Evolutionary conservation across 2,797 vertebrate species (phyloP).

Genomic region (Ctenopoma kingsleyae): DNA sequence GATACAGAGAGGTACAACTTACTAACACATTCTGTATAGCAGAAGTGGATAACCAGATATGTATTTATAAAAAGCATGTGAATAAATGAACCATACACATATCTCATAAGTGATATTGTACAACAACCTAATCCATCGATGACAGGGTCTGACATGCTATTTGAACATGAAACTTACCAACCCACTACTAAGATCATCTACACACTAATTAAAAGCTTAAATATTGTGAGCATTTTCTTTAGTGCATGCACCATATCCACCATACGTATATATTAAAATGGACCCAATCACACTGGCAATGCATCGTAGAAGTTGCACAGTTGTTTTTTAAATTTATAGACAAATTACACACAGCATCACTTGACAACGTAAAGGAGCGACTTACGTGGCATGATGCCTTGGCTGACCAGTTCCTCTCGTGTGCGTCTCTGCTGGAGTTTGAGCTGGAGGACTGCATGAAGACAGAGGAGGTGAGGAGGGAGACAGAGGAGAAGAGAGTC

Average conservation of each 20-base stretch:
- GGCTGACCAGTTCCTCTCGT: constrained; percentile 96
- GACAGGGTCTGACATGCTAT: background rate
- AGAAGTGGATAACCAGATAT: background rate
- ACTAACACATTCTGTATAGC: background rate
- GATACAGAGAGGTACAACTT: background rate
- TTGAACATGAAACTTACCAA: constrained; percentile 15
- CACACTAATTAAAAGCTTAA: background rate
- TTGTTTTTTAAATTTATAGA: no score
- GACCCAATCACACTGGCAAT: background rate
- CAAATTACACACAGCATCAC: background rate
- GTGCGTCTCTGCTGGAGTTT: constrained; percentile 98
- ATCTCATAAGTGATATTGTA: background rate
- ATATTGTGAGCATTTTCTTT: background rate
- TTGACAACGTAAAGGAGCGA: constrained; percentile 48
- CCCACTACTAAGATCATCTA: background rate
- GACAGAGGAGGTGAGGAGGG: constrained; percentile 63
- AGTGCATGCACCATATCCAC: background rate
- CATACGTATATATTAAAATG: background rate
- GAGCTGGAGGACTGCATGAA: constrained; percentile 95
- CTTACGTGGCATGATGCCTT: constrained; percentile 99
- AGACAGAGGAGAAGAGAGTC: constrained; percentile 59
- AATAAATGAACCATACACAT: background rate
- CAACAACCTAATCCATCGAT: background rate
- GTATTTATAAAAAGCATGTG: background rate
- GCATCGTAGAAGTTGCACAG: background rate